phyloP scores from a whole-genome alignment of 2,113 vertebrate species.

The Neotoma lepida region DNA sequence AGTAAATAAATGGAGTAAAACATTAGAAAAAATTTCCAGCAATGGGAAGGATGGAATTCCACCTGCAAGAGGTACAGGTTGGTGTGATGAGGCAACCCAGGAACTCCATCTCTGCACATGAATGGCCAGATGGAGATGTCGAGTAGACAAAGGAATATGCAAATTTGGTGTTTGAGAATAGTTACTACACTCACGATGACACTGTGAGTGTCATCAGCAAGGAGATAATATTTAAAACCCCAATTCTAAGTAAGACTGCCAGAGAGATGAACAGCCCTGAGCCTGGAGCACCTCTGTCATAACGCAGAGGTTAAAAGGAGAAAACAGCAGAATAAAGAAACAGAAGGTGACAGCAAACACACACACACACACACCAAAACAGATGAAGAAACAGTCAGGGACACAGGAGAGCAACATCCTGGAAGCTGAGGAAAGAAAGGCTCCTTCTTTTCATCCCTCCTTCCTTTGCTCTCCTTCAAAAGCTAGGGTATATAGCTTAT shows the following conservation, averaged over 20 bases:
- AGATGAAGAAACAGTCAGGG: not conserved
- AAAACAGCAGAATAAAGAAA: not conserved
- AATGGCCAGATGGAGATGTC: not conserved
- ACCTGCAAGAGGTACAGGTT: not conserved
- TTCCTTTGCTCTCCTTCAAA: not conserved
- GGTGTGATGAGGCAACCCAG: fast-evolving
- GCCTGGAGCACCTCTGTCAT: fast-evolving
- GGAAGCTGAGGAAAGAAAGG: not conserved
- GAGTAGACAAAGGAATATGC: too few relatives aligned
- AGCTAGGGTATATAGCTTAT: not conserved
- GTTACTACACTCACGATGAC: not conserved
- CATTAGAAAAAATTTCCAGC: not conserved
- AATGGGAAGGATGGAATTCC: not conserved
- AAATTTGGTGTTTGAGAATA: not conserved
- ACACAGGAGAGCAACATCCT: not conserved
- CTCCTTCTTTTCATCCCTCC: not conserved
- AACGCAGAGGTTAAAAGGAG: not conserved
- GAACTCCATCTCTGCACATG: not conserved
- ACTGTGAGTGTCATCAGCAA: not conserved
- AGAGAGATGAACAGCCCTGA: not conserved
- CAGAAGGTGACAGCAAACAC: not conserved
- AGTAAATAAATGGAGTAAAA: not conserved
- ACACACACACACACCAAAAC: too few relatives aligned
- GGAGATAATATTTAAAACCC: not conserved
- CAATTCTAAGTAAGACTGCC: not conserved